Evolutionary conservation across 1,140 invertebrate genomes (phyloP), one percentile per base, ranked within the genome.

Genomic region (Argopecten irradians): DNA sequence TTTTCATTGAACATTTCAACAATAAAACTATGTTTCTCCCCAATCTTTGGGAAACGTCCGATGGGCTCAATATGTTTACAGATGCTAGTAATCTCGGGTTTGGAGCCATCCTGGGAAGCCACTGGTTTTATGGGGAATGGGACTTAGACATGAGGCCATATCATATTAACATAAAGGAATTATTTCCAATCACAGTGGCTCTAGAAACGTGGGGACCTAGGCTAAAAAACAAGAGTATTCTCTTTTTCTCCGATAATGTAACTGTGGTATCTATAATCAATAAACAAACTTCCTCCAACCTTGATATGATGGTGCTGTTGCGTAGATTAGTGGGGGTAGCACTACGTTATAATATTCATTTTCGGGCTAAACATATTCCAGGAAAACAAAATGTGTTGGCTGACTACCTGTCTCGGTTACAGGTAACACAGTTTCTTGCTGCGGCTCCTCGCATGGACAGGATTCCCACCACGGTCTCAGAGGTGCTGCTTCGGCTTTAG

Each of bases 201-300:
- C 8, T 90, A 0, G 82, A 84, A 28, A 2, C 85, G 11, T 87
- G 71, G 55, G 32, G 86, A 22, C 3, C 16, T 22, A 7, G 19
- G 34, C 28, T 83, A 32, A 34, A 16, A n/a, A 84, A 91, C 36
- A 33, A 87, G 22, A 28, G 36, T 2, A 83, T 88, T 13, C 13
- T 89, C 22, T 88, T 88, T 33, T 46, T 86, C 19, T 39, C 86
- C 33, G 91, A 92, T 71, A 92, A 91, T 85, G 2, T 32, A 33
- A 83, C 90, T 11, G 86, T 91, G 0, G 90, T 91, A 13, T 34
- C 85, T 39, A 86, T 90, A 19, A 89, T 91, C 11, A 91, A 91
- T 46, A 89, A 86, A 39, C 84, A 87, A 19, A 41, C 88, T 19
- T 87, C 35, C 32, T 88, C 86, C 83, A 39, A 89, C 43, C 39